These are phyloP conservation scores for Eustalomyia histrio DNA, from an alignment of 2,888 invertebrate genomes.

Conservation along the genomic window DNA sequence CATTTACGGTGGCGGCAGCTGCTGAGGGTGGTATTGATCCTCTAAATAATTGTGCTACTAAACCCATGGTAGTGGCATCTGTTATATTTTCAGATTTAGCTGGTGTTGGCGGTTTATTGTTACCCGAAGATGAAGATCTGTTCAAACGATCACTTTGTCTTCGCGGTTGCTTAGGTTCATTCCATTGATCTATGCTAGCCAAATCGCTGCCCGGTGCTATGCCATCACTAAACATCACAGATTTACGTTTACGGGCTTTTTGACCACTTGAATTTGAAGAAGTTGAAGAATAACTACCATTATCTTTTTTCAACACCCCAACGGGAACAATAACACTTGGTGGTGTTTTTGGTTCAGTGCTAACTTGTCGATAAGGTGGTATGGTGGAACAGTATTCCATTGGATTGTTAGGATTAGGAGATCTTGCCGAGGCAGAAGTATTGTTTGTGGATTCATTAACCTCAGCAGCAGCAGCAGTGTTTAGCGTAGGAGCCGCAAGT, in stretches of 20 bases:
- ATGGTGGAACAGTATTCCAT: slow-evolving; percentile 92
- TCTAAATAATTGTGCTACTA: slow-evolving; percentile 75
- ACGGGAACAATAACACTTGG: slow-evolving; percentile 92
- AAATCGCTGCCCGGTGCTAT: slow-evolving; percentile 91
- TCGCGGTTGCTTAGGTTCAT: slow-evolving; percentile 80
- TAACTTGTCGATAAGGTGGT: slow-evolving; percentile 88
- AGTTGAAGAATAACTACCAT: slow-evolving; percentile 76
- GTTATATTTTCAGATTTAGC: slow-evolving; percentile 66
- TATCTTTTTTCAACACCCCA: slow-evolving; percentile 86
- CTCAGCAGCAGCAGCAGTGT: slow-evolving; percentile 44
- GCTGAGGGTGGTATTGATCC: slow-evolving; percentile 75
- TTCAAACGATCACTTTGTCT: slow-evolving; percentile 68
- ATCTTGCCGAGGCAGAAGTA: slow-evolving; percentile 74
- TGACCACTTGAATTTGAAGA: slow-evolving; percentile 74
- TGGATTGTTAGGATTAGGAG: slow-evolving; percentile 91
- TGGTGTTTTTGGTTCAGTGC: slow-evolving; percentile 80
- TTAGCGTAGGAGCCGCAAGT: slow-evolving; percentile 5
- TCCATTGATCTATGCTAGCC: slow-evolving; percentile 84
- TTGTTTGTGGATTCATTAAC: slow-evolving; percentile 33
- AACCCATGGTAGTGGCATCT: slow-evolving; percentile 72
- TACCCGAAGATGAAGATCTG: slow-evolving; percentile 50
- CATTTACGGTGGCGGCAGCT: slow-evolving; percentile 72
- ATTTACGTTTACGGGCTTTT: slow-evolving; percentile 82
- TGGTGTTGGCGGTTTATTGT: slow-evolving; percentile 70
- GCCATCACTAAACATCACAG: slow-evolving; percentile 93